Evolutionary conservation across 92 coral and sea anemone genomes (phyloP).

Genomic region (Phymanthus crucifer): DNA sequence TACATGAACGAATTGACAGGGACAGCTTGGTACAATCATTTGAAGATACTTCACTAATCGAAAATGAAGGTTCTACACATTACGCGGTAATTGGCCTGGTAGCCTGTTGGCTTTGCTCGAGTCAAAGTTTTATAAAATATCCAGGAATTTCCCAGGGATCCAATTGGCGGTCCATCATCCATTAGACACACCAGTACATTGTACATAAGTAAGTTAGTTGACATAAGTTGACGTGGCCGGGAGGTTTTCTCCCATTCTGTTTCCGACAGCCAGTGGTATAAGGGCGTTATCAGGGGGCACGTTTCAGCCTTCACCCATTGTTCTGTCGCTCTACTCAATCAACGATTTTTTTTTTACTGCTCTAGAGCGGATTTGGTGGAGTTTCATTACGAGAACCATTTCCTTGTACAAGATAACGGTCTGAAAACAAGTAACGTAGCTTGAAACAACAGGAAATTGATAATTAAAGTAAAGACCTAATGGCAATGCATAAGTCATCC

Average conservation of each 20-base stretch:
- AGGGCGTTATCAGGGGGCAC: background rate
- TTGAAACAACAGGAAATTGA: background rate
- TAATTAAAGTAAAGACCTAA: background rate
- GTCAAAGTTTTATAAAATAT: too few species aligned
- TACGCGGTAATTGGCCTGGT: too few species aligned
- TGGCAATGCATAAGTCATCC: background rate
- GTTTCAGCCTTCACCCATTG: background rate
- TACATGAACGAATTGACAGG: too few species aligned
- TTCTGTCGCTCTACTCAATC: background rate
- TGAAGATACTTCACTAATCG: too few species aligned
- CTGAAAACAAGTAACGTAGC: background rate
- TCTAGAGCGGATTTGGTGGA: background rate
- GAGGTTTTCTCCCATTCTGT: background rate
- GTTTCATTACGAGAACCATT: background rate
- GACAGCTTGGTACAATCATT: too few species aligned
- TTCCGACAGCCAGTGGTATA: background rate
- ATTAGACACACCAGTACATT: too few species aligned
- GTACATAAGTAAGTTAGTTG: too few species aligned
- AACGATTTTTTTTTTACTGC: background rate
- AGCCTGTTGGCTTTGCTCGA: too few species aligned
- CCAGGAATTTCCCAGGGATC: too few species aligned
- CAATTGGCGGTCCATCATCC: too few species aligned
- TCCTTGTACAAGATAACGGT: background rate
- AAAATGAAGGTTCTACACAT: too few species aligned
- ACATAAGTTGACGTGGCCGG: too few species aligned